Evolutionary conservation across 30 jellyfish, hydroid and myxozoan species (phyloP), one percentile per base, ranked within the genome.

Genomic region (Aurelia coerulea): DNA sequence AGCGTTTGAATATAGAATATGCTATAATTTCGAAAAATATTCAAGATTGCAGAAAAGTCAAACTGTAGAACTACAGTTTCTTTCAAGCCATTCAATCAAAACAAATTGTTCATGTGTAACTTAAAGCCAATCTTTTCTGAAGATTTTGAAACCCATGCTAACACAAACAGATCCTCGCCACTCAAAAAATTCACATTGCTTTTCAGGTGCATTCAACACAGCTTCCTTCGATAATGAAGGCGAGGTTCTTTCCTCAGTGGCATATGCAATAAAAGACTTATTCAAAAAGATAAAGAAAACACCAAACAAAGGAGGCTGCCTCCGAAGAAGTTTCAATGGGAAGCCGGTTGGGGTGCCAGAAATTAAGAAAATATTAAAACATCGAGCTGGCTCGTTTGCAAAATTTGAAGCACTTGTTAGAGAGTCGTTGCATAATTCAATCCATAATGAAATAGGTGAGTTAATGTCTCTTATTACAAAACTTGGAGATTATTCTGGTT

Each of bases 381-480:
- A 64, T n/a, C 54, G 53, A 31, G 86, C 88, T 10, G 86, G 62
- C 17, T 62, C 86, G 13, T 93, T 84, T 58, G 51, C 66, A 37
- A 68, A 54, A 31, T 88, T 93, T 70, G 98, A 88, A 46, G 19
- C 34, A 17, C 73, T 74, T 1, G 84, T 83, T n/a, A 79, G 97
- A 50, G 58, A 59, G 73, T 17, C 62, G 33, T 75, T 83, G 80
- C 97, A 93, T 86, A 78, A 84, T 77, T 65, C 90, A 9, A 79
- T 93, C 66, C 98, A 93, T 62, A 88, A 83, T 70, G 79, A 42
- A 11, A 80, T 93, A 34, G 98, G 98, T 93, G 79, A 62, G 98
- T 37, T 17, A 1, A 35, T 32, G 50, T 32, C 16, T 66, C 50
- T 12, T 0, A 41, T 8, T 7, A 66, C 29, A 23, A 23, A 23